phyloP scores from a whole-genome alignment of 2,888 invertebrate species.

The Microctonus brassicae region DNA sequence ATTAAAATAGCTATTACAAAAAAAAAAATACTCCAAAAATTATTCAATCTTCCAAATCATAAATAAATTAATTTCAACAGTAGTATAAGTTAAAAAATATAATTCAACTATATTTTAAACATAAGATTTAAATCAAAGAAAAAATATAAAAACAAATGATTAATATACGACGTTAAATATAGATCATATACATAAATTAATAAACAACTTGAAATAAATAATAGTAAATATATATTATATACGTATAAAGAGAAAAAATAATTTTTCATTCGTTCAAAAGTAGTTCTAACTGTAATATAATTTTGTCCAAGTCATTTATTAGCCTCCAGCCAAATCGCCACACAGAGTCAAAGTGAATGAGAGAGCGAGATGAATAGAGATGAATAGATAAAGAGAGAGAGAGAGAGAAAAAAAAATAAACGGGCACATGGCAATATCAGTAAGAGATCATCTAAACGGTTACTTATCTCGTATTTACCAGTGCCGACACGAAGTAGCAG shows the following conservation, averaged over 20 bases:
- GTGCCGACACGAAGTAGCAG: slow-evolving; percentile 42
- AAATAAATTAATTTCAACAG: too few species aligned
- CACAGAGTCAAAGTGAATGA: background rate
- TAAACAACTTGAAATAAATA: too few species aligned
- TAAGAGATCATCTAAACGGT: slow-evolving; percentile 55
- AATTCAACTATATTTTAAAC: too few species aligned
- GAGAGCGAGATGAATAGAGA: background rate
- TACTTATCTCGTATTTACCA: slow-evolving; percentile 57
- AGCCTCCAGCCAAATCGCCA: slow-evolving; percentile 5
- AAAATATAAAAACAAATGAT: too few species aligned
- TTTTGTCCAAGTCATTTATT: slow-evolving; percentile 13
- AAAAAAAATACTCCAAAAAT: too few species aligned
- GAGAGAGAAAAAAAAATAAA: slow-evolving; percentile 5
- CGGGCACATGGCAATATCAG: slow-evolving; percentile 42
- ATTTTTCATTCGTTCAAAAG: background rate
- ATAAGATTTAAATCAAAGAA: too few species aligned
- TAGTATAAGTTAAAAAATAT: too few species aligned
- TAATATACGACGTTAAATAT: too few species aligned
- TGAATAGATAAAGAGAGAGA: background rate
- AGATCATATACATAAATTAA: background rate
- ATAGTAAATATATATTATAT: too few species aligned
- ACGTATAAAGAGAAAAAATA: background rate
- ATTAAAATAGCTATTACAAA: too few species aligned
- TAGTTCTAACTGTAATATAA: slow-evolving; percentile 15
- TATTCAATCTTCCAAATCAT: too few species aligned